A percentile compares a stretch with the other conserved stretches of the same genome.
Conservation (phyloP, 2,113 vertebrate genomes). For the Sula dactylatra region DNA sequence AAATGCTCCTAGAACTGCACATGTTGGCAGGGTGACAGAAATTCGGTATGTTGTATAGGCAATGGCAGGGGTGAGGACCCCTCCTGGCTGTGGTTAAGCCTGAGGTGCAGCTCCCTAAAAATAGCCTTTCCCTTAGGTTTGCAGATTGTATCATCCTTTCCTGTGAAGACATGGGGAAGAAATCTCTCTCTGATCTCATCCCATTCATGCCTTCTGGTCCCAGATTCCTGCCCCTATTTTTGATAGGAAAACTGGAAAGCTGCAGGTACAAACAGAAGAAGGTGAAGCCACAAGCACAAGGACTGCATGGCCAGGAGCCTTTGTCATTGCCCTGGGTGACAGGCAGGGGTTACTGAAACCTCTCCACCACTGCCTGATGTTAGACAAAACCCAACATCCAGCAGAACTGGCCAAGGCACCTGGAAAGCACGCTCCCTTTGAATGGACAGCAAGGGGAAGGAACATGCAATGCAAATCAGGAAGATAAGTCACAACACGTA, state of each 20-base stretch:
- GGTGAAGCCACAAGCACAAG: neutral
- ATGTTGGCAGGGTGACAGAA: neutral
- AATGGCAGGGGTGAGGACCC: neutral
- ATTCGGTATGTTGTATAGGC: accelerated
- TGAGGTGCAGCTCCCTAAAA: neutral
- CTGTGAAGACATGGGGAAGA: neutral
- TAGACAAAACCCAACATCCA: neutral
- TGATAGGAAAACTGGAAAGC: neutral
- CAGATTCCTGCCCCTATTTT: neutral
- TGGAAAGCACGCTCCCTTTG: neutral
- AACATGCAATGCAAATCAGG: neutral
- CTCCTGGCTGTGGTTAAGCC: neutral
- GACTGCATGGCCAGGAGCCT: neutral
- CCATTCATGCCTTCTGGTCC: too few species aligned
- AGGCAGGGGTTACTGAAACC: neutral
- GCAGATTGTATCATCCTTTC: neutral
- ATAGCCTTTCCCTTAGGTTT: neutral
- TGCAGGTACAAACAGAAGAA: neutral
- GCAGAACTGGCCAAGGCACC: neutral
- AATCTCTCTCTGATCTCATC: neutral
- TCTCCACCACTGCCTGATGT: neutral
- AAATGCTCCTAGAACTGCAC: neutral
- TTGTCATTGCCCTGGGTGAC: neutral
- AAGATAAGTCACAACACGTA: neutral
- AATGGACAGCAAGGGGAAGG: neutral